Percentiles rank a stretch among this genome's conserved stretches.
Evolutionary conservation across 2,797 vertebrate genomes (phyloP).

Genomic region (Limnodromus scolopaceus): DNA sequence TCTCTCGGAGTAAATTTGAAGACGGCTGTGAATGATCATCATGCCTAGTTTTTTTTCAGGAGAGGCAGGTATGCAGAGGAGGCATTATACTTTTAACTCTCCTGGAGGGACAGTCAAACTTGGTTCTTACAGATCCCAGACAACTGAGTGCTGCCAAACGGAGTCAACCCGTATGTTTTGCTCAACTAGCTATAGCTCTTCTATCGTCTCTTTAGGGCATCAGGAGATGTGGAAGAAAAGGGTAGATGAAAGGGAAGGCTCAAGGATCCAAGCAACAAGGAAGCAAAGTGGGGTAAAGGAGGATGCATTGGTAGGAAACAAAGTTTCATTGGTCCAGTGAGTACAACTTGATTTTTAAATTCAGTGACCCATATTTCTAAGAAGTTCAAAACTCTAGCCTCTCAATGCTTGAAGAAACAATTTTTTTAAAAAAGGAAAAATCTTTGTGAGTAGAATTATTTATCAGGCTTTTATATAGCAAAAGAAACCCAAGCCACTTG

Average conservation of each 20-base stretch:
- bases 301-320: background rate
- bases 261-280: background rate
- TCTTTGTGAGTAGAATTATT: background rate
- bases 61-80: background rate
- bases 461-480: background rate
- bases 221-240: background rate
- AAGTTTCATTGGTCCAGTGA: fast-evolving
- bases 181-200: background rate
- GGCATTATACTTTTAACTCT: background rate
- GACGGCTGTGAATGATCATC: background rate
- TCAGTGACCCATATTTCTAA: background rate
- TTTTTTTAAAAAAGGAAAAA: background rate
- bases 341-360: background rate
- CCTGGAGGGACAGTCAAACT: background rate
- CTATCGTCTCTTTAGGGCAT: background rate
- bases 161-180: background rate
- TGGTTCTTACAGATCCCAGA: fast-evolving
- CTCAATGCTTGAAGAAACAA: fast-evolving
- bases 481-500: background rate
- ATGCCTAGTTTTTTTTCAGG: background rate
- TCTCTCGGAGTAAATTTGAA: background rate
- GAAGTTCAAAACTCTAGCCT: background rate
- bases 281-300: background rate
- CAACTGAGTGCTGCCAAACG: background rate
- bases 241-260: background rate